These are phyloP conservation scores for Chiloscyllium punctatum DNA, from an alignment of 2,797 vertebrate genomes.

Conservation along the genomic window DNA sequence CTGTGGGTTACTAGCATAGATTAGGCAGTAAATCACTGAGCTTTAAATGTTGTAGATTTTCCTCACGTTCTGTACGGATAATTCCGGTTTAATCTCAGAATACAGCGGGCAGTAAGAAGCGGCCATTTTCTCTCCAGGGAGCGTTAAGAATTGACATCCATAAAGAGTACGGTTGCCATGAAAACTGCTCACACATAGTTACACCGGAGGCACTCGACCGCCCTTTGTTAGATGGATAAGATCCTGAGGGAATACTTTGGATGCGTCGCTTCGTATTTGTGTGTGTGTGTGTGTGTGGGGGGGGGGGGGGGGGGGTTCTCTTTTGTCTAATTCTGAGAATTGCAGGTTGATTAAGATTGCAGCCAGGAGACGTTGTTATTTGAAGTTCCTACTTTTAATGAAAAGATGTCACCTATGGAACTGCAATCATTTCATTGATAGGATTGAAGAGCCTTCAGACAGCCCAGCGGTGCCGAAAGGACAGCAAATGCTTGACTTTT, in stretches of 20 bases:
- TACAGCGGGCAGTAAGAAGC: neutral
- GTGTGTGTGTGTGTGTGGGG: too few relatives aligned
- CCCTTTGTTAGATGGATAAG: neutral
- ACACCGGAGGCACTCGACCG: neutral
- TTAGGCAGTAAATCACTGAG: neutral
- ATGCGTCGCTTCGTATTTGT: neutral
- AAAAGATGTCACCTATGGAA: neutral
- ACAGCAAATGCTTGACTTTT: neutral
- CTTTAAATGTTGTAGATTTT: neutral
- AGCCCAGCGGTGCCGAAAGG: neutral
- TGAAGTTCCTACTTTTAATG: neutral
- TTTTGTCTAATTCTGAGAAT: neutral
- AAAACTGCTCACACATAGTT: neutral
- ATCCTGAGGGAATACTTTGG: neutral
- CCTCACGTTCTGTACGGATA: neutral
- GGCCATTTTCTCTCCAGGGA: conserved; percentile 26
- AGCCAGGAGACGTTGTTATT: neutral
- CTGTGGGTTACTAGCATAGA: neutral
- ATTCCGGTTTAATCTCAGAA: neutral
- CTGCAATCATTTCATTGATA: neutral
- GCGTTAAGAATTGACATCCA: neutral
- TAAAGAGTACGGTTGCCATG: neutral
- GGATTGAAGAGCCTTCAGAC: neutral
- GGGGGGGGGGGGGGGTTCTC: too few relatives aligned
- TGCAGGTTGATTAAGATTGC: neutral